Percentiles rank a stretch among this genome's conserved stretches.
These are phyloP conservation scores for Leuctra nigra DNA, from an alignment of 2,888 invertebrate species.

Conservation along the genomic window DNA sequence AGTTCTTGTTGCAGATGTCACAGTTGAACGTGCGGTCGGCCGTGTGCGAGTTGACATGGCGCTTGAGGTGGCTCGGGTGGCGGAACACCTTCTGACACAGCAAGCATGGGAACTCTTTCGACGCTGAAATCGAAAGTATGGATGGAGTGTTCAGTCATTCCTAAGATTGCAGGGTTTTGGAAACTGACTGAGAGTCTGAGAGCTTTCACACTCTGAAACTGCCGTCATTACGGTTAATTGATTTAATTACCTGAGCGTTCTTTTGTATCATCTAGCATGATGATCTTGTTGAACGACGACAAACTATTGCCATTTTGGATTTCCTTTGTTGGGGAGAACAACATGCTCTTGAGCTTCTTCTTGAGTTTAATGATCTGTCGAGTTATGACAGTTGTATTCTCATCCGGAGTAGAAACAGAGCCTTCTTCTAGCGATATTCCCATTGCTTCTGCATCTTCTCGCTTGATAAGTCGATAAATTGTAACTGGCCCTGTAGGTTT, in stretches of 20 bases:
- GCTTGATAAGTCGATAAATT: slow-evolving; percentile 6
- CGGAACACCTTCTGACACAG: slow-evolving; percentile 32
- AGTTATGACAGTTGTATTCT: slow-evolving; percentile 6
- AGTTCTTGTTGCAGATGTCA: neutral
- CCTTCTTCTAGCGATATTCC: slow-evolving; percentile 12
- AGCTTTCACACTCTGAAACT: no score
- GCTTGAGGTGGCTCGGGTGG: slow-evolving; percentile 28
- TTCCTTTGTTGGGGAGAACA: neutral
- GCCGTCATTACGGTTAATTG: no score
- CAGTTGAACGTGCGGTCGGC: slow-evolving; percentile 26
- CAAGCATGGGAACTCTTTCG: no score
- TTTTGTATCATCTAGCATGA: no score
- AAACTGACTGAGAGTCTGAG: no score
- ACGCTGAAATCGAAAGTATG: no score
- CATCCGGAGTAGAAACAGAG: neutral
- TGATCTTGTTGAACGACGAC: no score
- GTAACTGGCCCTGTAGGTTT: neutral
- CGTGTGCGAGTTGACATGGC: slow-evolving; percentile 32
- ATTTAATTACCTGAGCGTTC: no score
- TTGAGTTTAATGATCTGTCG: neutral
- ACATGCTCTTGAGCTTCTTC: neutral
- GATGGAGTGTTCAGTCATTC: no score
- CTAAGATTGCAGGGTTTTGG: no score
- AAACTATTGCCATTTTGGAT: no score
- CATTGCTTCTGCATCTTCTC: slow-evolving; percentile 1